Conservation (phyloP, 2,797 vertebrate species). For the Synaphobranchus kaupii region DNA sequence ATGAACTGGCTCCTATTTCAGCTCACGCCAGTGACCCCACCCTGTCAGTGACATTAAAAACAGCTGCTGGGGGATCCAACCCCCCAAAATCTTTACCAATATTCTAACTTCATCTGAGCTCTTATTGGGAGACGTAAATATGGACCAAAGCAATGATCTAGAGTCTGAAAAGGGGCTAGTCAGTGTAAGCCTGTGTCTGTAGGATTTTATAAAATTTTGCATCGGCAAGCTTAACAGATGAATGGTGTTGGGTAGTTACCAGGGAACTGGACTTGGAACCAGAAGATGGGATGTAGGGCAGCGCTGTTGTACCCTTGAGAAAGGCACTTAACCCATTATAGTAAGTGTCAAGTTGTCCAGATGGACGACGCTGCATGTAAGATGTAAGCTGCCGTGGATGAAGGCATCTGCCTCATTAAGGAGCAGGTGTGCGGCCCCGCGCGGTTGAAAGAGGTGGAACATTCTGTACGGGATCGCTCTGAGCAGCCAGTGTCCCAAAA, state of each 20-base stretch:
- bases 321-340: neutral
- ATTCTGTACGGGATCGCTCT: neutral
- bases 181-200: neutral
- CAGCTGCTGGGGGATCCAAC: conserved; percentile 22
- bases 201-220: neutral
- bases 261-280: neutral
- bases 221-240: neutral
- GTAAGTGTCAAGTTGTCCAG: neutral
- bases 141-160: neutral
- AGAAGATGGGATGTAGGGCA: neutral
- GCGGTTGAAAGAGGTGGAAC: neutral
- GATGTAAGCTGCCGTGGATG: neutral
- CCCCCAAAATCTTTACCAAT: neutral
- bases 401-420: neutral
- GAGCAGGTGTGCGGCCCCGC: neutral
- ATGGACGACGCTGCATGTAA: neutral
- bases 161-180: neutral
- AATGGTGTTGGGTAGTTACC: neutral
- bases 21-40: neutral
- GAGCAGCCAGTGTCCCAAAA: neutral
- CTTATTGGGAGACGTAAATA: neutral
- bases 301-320: neutral
- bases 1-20: conserved; percentile 24
- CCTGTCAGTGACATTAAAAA: conserved; percentile 30
- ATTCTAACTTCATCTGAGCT: neutral